A percentile compares a stretch with the other conserved stretches of the same genome.
These are phyloP conservation scores for Serinus canaria DNA, from an alignment of 2,113 vertebrate species.

Conservation along the genomic window DNA sequence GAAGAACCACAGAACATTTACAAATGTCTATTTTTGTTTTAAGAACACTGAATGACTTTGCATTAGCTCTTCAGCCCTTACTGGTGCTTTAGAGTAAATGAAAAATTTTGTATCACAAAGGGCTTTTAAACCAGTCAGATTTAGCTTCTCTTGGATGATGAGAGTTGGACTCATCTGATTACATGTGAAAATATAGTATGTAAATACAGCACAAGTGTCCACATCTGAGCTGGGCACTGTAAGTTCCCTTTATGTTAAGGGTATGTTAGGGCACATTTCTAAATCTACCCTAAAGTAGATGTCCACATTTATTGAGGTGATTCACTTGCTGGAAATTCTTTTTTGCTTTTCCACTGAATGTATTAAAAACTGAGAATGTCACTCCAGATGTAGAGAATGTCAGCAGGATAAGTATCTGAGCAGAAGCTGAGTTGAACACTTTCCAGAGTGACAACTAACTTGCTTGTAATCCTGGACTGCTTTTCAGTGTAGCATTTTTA, in stretches of 20 bases:
- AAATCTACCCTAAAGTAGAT: neutral
- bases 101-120: neutral
- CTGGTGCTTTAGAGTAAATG: neutral
- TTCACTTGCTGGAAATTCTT: neutral
- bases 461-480: neutral
- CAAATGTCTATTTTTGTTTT: neutral
- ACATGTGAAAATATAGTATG: rapidly evolving
- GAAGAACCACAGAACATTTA: neutral
- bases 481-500: neutral
- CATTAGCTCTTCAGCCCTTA: neutral
- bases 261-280: neutral
- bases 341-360: neutral
- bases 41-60: neutral
- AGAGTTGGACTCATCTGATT: neutral
- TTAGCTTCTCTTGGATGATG: neutral
- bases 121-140: neutral
- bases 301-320: neutral
- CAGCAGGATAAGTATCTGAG: neutral
- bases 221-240: rapidly evolving
- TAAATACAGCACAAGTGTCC: neutral
- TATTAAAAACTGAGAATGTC: neutral
- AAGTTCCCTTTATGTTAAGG: neutral
- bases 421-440: neutral
- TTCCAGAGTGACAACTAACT: neutral
- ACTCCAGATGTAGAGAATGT: neutral